A percentile compares a stretch with the other conserved stretches of the same genome.
phyloP scores from a whole-genome alignment of 2,113 vertebrate species.

The Pelmatolapia mariae region DNA sequence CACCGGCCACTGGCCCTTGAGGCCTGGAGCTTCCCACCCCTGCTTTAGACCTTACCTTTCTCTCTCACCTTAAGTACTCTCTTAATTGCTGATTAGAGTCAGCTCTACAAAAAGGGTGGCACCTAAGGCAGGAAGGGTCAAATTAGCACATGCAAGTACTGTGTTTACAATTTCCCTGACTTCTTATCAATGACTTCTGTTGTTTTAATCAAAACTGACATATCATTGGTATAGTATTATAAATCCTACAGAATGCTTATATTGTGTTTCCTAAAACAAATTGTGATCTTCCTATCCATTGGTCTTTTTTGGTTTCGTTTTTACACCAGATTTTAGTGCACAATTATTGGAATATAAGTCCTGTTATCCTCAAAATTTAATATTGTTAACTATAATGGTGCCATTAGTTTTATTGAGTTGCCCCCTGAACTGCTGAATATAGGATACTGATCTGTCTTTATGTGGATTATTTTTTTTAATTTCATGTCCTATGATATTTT shows the following conservation, averaged over 20 bases:
- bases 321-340: background rate
- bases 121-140: background rate
- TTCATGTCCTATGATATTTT: background rate
- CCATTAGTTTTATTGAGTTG: constrained; percentile 17
- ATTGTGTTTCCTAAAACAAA: background rate
- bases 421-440: background rate
- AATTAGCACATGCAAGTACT: background rate
- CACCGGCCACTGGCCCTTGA: background rate
- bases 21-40: background rate
- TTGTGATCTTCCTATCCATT: background rate
- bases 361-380: background rate
- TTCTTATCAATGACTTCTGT: background rate
- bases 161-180: background rate
- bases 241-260: background rate
- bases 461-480: background rate
- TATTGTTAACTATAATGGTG: background rate
- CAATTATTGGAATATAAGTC: background rate
- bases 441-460: constrained; percentile 1
- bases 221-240: background rate
- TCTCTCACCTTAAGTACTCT: background rate
- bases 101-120: background rate
- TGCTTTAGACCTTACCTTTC: background rate
- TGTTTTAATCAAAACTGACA: background rate
- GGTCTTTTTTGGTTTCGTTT: background rate
- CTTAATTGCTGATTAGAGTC: background rate